These are phyloP conservation scores for Dryobates pubescens DNA, from an alignment of 2,797 vertebrate species.

Conservation along the genomic window DNA sequence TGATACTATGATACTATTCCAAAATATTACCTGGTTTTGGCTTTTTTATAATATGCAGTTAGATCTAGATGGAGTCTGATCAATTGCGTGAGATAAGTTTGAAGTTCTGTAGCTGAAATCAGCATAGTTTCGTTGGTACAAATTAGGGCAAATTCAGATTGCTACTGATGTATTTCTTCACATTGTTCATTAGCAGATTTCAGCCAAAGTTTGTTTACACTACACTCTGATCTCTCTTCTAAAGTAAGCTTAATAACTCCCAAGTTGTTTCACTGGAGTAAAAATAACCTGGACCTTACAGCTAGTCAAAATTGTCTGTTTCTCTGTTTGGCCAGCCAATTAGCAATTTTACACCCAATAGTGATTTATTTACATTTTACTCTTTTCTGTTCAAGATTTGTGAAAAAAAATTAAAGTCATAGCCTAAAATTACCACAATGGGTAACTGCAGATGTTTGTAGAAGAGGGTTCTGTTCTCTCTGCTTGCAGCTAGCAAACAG, in stretches of 20 bases:
- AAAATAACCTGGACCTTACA: background rate
- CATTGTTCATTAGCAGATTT: background rate
- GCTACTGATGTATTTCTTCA: background rate
- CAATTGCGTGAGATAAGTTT: background rate
- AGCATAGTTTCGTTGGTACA: background rate
- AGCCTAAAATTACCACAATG: background rate
- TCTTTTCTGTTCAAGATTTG: no score
- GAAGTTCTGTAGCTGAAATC: background rate
- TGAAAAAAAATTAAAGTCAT: no score
- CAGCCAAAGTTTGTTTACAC: background rate
- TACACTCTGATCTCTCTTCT: background rate
- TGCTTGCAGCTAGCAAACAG: background rate
- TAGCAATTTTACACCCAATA: background rate
- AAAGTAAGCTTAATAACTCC: background rate
- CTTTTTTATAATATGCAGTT: background rate
- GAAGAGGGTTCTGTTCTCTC: background rate
- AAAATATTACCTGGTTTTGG: background rate
- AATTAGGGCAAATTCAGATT: background rate
- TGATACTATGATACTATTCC: background rate
- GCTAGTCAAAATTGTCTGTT: background rate
- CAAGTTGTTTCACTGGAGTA: background rate
- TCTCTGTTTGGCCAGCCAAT: background rate
- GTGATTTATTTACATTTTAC: no score
- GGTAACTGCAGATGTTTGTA: background rate
- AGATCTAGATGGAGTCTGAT: background rate